phyloP scores from a whole-genome alignment of 1,140 invertebrate species.

The Saxidomus purpurata region DNA sequence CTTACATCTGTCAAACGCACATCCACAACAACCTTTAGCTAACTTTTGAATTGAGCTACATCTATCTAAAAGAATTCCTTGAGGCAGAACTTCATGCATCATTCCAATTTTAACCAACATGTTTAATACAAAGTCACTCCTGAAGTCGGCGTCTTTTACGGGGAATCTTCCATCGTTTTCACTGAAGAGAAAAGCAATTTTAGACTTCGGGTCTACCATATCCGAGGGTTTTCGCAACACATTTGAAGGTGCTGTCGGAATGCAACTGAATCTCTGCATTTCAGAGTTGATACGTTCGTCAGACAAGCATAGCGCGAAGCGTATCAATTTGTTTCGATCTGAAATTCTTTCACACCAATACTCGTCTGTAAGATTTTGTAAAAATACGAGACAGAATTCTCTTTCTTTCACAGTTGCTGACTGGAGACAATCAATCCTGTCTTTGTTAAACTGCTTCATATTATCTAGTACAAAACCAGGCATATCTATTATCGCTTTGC shows the following conservation, averaged over 20 bases:
- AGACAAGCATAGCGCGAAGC: not conserved
- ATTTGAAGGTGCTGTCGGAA: slow-evolving; percentile 47
- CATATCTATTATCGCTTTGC: slow-evolving; percentile 17
- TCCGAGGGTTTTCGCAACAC: slow-evolving; percentile 18
- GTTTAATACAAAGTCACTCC: not conserved
- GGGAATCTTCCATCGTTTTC: slow-evolving; percentile 38
- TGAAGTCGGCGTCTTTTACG: not conserved
- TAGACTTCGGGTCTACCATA: slow-evolving; percentile 3
- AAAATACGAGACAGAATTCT: not conserved
- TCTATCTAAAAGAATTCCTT: slow-evolving; percentile 64
- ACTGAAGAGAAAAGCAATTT: slow-evolving; percentile 28
- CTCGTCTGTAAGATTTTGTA: not conserved
- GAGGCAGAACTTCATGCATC: slow-evolving; percentile 56
- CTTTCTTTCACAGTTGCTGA: not conserved
- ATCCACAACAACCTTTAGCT: not conserved
- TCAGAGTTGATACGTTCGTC: not conserved
- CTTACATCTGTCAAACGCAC: slow-evolving; percentile 30
- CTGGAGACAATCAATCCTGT: not conserved
- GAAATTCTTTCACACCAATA: not conserved
- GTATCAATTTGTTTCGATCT: not conserved
- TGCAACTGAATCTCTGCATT: not conserved
- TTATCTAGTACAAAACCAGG: not conserved
- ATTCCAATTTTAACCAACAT: slow-evolving; percentile 63
- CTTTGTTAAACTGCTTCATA: not conserved
- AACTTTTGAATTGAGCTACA: slow-evolving; percentile 49